Base-by-base conservation (phyloP, 2,888 invertebrate species). In the Pogonocherus hispidulus region DNA sequence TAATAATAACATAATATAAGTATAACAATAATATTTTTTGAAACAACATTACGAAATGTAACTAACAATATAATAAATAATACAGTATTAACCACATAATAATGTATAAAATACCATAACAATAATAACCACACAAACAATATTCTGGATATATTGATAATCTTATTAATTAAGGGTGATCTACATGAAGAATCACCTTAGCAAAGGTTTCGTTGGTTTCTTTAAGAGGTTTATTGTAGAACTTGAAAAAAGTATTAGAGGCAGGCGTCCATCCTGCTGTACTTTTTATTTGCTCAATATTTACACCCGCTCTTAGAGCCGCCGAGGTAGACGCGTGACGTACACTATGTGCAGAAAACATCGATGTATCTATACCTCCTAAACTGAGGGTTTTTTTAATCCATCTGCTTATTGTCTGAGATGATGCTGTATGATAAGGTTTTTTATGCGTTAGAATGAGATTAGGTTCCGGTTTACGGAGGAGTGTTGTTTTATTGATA, bases 371-470 rank as follows among this genome's bases (percentile, higher is more conserved):
- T 2, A 47, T 20, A 3, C 47, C 20, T 11, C 47, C 20, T 47
- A 11, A 3, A 6, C n/a, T 0, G 0, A 47, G 3, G 19, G 19
- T 47, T 18, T 47, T 3, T 20, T 47, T 47, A 20, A 47, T 19
- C 18, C 20, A 47, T 6, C 47, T 2, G 19, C 47, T 47, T 5
- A 47, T 47, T 6, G 19, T 47, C 20, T 47, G 47, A 6, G 47
- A 11, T 11, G 47, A 20, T 9, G 47, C 47, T 9, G 47, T 0
- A 19, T 19, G 47, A 8, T 3, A 18, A 3, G 47, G 47, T 20
- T 47, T 47, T 47, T 47, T 47, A 47, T 19, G 19, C 5, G 47
- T 47, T 47, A 47, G 3, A 9, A 47, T 47, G 20, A 47, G 47
- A 54, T 59, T 35, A 8, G 18, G 19, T 18, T 2, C 3, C 0